Evolutionary conservation across 2,888 invertebrate species (phyloP).

Genomic region (Drosophila niveifrons): DNA sequence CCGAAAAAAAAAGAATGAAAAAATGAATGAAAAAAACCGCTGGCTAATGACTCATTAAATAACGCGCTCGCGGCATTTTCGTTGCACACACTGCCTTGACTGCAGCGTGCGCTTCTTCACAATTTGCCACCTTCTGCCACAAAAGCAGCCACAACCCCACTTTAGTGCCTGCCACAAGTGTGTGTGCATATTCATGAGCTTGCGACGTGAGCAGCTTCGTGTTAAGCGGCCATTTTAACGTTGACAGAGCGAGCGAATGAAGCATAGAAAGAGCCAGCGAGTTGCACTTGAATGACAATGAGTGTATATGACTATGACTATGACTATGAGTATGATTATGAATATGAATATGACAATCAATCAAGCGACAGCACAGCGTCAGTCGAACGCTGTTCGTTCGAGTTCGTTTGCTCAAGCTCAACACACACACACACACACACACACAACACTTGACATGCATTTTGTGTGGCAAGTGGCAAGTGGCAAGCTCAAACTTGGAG

Average conservation of each 20-base stretch:
- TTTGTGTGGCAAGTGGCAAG: constrained; percentile 40
- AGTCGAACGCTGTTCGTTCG: constrained; percentile 45
- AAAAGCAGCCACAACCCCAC: not conserved
- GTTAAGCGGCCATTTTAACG: constrained; percentile 76
- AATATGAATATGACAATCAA: constrained; percentile 74
- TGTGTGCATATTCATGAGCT: constrained; percentile 76
- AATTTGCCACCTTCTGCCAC: not conserved
- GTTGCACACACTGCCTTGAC: constrained; percentile 29
- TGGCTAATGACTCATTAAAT: constrained; percentile 78
- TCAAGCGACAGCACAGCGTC: constrained; percentile 63
- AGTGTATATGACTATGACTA: constrained; percentile 38
- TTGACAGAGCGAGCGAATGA: constrained; percentile 51
- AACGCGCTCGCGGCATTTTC: constrained; percentile 49
- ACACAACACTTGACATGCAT: constrained; percentile 56
- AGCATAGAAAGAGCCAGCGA: not conserved
- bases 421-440: constrained; percentile 18
- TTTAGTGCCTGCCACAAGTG: not conserved
- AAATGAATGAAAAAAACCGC: constrained; percentile 23
- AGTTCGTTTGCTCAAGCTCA: constrained; percentile 48
- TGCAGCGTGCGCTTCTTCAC: constrained; percentile 21
- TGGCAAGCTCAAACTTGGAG: not conserved
- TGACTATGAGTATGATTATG: constrained; percentile 70
- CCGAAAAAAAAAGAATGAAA: constrained; percentile 18
- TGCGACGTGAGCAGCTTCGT: constrained; percentile 67
- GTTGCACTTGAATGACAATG: constrained; percentile 60